These are phyloP conservation scores for Gymnogyps californianus DNA, from an alignment of 2,113 vertebrate species.

Conservation along the genomic window DNA sequence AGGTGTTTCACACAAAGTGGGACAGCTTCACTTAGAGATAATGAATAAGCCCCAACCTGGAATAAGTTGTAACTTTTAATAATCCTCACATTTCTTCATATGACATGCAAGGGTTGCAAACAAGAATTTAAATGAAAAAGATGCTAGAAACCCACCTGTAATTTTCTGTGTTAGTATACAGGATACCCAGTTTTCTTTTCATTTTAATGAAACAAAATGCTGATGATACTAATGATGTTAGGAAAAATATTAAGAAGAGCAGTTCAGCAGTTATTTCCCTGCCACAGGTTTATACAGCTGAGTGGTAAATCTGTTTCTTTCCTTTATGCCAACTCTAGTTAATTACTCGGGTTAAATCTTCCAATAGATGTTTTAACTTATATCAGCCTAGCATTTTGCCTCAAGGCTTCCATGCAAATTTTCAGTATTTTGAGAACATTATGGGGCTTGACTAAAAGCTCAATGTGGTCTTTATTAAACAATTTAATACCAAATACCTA, in stretches of 20 bases:
- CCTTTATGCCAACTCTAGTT: not conserved
- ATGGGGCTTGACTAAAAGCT: not conserved
- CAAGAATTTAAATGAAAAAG: not conserved
- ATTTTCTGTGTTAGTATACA: not conserved
- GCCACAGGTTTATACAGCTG: not conserved
- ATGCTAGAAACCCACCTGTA: not conserved
- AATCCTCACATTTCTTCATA: not conserved
- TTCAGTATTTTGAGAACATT: not conserved
- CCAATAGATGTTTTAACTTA: not conserved
- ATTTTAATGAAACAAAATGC: not conserved
- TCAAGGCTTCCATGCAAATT: constrained; percentile 16
- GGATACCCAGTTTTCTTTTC: rapidly evolving
- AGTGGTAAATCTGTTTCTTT: not conserved
- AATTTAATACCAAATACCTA: constrained; percentile 23
- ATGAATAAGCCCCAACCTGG: not conserved
- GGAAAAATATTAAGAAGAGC: not conserved
- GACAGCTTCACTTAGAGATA: not conserved
- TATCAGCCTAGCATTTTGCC: not conserved
- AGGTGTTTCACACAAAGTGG: not conserved
- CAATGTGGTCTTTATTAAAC: constrained; percentile 7
- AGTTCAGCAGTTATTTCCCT: not conserved
- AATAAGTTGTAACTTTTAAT: not conserved
- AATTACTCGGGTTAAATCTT: not conserved
- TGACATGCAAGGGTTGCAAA: not conserved
- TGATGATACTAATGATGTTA: not conserved